Percentiles rank a stretch among this genome's conserved stretches.
phyloP scores from a whole-genome alignment of 2,113 vertebrate genomes.

The Rhinichthys klamathensis region DNA sequence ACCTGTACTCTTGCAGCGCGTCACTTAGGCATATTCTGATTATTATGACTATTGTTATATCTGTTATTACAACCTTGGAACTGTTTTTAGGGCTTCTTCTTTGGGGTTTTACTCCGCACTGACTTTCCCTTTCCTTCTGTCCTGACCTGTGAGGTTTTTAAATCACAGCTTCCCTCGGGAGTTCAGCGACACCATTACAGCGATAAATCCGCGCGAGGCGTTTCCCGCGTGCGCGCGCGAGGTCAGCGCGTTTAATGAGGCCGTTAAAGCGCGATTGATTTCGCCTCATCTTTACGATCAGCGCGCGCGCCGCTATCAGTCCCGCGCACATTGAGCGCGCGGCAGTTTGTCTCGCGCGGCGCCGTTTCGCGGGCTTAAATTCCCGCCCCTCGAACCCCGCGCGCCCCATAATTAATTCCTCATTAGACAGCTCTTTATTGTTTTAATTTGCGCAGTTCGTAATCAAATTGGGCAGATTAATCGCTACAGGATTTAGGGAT shows the following conservation, averaged over 20 bases:
- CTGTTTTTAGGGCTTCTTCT: not conserved
- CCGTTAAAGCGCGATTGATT: conserved; percentile 86
- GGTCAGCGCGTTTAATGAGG: conserved; percentile 27
- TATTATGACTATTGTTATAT: not conserved
- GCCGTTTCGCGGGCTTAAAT: conserved; percentile 47
- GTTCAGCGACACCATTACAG: not conserved
- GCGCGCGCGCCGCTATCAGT: conserved; percentile 88
- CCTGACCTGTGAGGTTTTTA: not conserved
- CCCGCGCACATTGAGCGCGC: conserved; percentile 89
- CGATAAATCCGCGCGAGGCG: conserved; percentile 5
- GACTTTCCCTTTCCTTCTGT: not conserved
- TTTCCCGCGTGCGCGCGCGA: not conserved
- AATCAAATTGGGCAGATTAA: conserved; percentile 99
- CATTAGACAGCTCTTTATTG: conserved; percentile 99
- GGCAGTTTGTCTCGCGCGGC: conserved; percentile 90
- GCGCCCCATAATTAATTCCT: conserved; percentile 99
- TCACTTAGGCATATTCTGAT: too few species aligned
- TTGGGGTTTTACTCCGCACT: not conserved
- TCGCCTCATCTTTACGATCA: conserved; percentile 99
- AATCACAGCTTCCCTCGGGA: conserved; percentile 17
- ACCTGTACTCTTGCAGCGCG: too few species aligned
- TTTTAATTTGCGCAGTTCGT: conserved; percentile 99
- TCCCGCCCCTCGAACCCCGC: conserved; percentile 85
- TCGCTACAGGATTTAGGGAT: conserved; percentile 91
- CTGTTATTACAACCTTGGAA: not conserved